These are phyloP conservation scores for Rhinolophus ferrumequinum DNA, from an alignment of 2,113 vertebrate species.

Conservation along the genomic window DNA sequence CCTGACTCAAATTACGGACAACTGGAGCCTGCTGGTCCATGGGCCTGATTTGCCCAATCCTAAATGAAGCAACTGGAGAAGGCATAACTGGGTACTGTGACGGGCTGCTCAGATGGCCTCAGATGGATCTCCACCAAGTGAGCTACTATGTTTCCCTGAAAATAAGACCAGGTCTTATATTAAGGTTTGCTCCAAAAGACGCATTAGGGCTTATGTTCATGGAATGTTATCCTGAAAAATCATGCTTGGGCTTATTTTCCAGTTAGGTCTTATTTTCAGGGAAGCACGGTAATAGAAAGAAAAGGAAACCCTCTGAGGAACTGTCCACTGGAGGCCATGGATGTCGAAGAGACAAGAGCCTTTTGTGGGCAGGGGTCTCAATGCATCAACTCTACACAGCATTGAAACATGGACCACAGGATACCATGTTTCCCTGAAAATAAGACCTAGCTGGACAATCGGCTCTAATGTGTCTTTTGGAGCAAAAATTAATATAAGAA, in stretches of 20 bases:
- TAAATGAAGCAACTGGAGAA: neutral
- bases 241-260: too few relatives aligned
- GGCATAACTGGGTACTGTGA: rapidly evolving
- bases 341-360: neutral
- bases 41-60: neutral
- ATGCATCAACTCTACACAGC: rapidly evolving
- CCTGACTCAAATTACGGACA: neutral
- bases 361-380: neutral
- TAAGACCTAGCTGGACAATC: too few relatives aligned
- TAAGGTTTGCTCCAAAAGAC: too few relatives aligned
- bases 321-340: neutral
- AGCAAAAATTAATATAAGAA: too few relatives aligned
- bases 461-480: too few relatives aligned
- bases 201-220: too few relatives aligned
- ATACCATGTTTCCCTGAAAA: neutral
- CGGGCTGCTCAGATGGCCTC: neutral
- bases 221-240: too few relatives aligned
- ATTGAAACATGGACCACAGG: neutral
- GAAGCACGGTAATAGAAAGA: neutral
- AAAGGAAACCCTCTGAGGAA: neutral
- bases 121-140: neutral
- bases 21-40: neutral
- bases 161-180: too few relatives aligned
- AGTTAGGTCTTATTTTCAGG: too few relatives aligned
- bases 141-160: neutral